phyloP scores from a whole-genome alignment of 2,888 invertebrate species.

The Tinea semifulvella region DNA sequence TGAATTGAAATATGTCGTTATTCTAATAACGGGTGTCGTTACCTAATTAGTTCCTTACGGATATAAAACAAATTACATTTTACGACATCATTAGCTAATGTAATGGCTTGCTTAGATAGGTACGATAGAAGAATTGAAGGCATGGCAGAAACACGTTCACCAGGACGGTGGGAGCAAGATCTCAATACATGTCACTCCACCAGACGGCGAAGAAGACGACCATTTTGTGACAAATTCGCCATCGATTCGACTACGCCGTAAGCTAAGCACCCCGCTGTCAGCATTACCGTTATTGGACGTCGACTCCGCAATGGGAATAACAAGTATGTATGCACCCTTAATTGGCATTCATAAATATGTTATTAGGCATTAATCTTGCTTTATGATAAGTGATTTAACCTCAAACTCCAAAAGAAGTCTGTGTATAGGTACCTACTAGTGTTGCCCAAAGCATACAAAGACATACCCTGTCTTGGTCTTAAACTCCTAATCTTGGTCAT shows the following conservation, averaged over 20 bases:
- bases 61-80: neutral
- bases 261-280: constrained; percentile 52
- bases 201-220: constrained; percentile 52
- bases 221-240: constrained; percentile 33
- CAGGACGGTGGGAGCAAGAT: constrained; percentile 42
- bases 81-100: too few relatives aligned
- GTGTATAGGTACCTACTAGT: too few relatives aligned
- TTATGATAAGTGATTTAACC: too few relatives aligned
- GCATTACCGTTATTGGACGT: constrained; percentile 31
- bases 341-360: constrained; percentile 7
- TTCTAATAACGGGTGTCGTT: too few relatives aligned
- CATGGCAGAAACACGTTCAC: constrained; percentile 40
- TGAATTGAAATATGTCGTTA: too few relatives aligned
- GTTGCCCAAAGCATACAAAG: too few relatives aligned
- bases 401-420: too few relatives aligned
- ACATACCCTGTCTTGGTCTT: too few relatives aligned
- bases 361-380: neutral
- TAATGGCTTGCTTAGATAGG: constrained; percentile 52
- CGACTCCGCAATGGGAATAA: constrained; percentile 32
- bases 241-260: constrained; percentile 42
- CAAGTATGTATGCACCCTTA: constrained; percentile 24
- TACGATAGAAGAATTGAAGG: constrained; percentile 38
- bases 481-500: too few relatives aligned
- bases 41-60: too few relatives aligned
- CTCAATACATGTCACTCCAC: constrained; percentile 57